Evolutionary conservation across 2,797 vertebrate genomes (phyloP).

Genomic region (Cirrhinus molitorella): DNA sequence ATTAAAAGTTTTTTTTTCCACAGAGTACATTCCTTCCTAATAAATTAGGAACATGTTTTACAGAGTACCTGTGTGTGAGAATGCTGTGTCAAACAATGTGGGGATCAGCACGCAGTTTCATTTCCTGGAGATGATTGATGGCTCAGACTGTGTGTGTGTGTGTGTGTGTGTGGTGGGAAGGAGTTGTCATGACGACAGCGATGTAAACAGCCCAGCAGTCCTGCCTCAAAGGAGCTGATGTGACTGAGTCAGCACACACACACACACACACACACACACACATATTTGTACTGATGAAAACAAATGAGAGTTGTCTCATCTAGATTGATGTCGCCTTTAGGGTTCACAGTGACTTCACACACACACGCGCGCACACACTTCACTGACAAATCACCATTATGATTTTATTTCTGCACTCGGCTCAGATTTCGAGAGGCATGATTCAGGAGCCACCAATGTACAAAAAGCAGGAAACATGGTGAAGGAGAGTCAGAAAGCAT

Average conservation of each 20-base stretch:
- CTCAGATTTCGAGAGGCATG: constrained; percentile 21
- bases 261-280: constrained; percentile 13
- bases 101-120: constrained; percentile 67
- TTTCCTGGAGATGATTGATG: constrained; percentile 73
- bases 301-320: constrained; percentile 54
- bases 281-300: constrained; percentile 48
- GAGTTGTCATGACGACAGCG: constrained; percentile 35
- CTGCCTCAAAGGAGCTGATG: constrained; percentile 36
- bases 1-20: background rate
- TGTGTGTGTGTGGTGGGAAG: constrained; percentile 47
- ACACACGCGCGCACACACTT: background rate
- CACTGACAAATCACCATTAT: constrained; percentile 25
- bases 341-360: background rate
- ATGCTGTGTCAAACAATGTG: constrained; percentile 59
- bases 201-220: constrained; percentile 49
- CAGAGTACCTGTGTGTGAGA: constrained; percentile 36
- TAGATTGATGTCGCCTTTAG: constrained; percentile 49
- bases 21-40: background rate
- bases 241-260: constrained; percentile 45
- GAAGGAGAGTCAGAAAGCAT: constrained; percentile 7
- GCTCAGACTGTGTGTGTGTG: constrained; percentile 54
- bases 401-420: constrained; percentile 30
- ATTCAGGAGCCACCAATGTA: background rate
- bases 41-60: constrained; percentile 40
- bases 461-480: constrained; percentile 1